These are phyloP conservation scores for Sylvietta virens DNA, from an alignment of 2,113 vertebrate genomes.

Conservation along the genomic window DNA sequence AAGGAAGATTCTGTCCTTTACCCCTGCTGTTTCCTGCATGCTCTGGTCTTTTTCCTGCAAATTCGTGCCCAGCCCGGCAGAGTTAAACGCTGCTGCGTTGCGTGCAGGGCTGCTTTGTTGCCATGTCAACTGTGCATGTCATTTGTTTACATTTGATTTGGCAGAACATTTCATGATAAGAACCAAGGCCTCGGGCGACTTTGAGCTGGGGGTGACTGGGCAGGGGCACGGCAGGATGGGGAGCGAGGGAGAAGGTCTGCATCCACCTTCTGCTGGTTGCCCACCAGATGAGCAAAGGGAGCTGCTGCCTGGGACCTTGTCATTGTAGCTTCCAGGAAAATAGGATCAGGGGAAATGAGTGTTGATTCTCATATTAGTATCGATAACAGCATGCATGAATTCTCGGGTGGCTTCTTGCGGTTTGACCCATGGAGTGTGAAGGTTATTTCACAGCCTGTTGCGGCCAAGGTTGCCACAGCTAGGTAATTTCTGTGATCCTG, in stretches of 20 bases:
- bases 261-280: background rate
- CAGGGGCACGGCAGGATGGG: background rate
- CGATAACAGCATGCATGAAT: background rate
- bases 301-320: background rate
- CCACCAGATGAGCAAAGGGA: background rate
- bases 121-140: slow-evolving; percentile 73
- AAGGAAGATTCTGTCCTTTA: background rate
- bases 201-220: slow-evolving; percentile 26
- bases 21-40: background rate
- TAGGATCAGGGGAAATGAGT: background rate
- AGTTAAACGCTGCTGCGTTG: slow-evolving; percentile 40
- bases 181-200: slow-evolving; percentile 63
- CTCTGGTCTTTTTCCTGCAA: background rate
- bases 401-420: background rate
- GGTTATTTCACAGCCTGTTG: background rate
- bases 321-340: background rate
- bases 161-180: slow-evolving; percentile 69
- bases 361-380: background rate
- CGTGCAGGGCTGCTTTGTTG: slow-evolving; percentile 64
- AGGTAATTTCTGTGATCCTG: background rate
- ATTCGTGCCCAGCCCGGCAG: slow-evolving; percentile 44
- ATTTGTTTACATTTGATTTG: slow-evolving; percentile 73
- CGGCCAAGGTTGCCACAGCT: background rate
- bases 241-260: background rate
- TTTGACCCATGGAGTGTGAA: background rate